Conservation (phyloP, 2,113 vertebrate genomes). For the Sigmodon hispidus region DNA sequence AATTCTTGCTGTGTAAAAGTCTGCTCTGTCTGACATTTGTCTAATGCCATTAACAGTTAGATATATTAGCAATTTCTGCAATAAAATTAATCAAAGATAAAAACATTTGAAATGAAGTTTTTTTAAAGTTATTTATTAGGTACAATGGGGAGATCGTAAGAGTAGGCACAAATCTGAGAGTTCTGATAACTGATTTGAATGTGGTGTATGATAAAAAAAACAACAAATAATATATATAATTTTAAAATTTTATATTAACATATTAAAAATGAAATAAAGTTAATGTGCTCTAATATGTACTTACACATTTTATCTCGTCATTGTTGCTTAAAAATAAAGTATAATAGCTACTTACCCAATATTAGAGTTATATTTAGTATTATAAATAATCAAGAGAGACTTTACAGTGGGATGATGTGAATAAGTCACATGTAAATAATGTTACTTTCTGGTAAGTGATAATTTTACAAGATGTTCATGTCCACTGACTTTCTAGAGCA, state of each 20-base stretch:
- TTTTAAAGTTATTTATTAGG: no score
- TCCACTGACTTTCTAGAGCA: neutral
- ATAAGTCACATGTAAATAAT: neutral
- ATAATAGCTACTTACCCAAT: neutral
- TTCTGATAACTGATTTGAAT: no score
- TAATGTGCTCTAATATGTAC: no score
- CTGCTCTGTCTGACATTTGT: neutral
- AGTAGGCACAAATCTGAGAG: no score
- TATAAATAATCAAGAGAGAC: neutral
- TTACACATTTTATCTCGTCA: neutral
- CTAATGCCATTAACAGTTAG: neutral
- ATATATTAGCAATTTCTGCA: neutral
- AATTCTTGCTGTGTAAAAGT: neutral
- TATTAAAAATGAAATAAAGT: no score
- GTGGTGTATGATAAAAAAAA: no score
- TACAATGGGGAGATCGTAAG: no score
- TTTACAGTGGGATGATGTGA: neutral
- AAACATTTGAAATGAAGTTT: neutral
- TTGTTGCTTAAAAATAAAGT: neutral
- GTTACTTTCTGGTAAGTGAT: neutral
- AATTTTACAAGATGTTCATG: fast-evolving
- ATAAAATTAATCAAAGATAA: neutral
- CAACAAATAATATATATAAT: no score
- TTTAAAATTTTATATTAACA: no score
- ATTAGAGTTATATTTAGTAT: neutral